These are phyloP conservation scores for Thamnophis elegans DNA, from an alignment of 2,797 vertebrate species.

Conservation along the genomic window DNA sequence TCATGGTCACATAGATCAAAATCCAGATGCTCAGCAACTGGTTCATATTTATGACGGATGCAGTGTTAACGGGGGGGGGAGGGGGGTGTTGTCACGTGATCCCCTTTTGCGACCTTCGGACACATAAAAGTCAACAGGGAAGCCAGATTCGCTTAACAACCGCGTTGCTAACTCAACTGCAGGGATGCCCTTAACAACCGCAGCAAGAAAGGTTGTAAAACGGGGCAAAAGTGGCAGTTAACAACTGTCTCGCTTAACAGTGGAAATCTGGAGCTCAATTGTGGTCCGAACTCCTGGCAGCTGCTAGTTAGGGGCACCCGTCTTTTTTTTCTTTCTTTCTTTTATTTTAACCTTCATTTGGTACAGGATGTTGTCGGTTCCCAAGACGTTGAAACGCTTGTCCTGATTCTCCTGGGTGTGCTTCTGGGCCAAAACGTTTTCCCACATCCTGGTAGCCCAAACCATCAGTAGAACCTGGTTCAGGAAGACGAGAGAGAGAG, in stretches of 20 bases:
- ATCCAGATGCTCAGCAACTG: no score
- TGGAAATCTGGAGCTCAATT: not conserved
- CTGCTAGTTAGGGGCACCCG: not conserved
- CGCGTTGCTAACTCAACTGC: no score
- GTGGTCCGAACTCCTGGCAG: not conserved
- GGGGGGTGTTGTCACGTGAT: no score
- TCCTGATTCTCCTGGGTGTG: constrained; percentile 78
- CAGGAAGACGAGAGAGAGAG: not conserved
- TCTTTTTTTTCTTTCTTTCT: no score
- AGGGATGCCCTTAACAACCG: no score
- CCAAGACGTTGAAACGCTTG: constrained; percentile 80
- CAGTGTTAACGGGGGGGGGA: no score
- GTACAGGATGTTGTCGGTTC: constrained; percentile 78
- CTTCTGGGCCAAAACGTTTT: constrained; percentile 84
- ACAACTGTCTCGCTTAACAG: no score
- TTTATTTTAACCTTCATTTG: constrained; percentile 79
- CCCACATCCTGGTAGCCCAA: constrained; percentile 85
- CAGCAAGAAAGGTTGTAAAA: not conserved
- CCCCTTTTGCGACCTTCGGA: not conserved
- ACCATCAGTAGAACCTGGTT: constrained; percentile 87
- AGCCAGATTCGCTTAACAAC: not conserved
- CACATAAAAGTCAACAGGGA: not conserved
- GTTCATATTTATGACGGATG: not conserved
- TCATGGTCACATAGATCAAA: no score
- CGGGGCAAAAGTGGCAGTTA: not conserved